Evolutionary conservation across 1,140 invertebrate genomes (phyloP).

Genomic region (Bombus sylvicola): DNA sequence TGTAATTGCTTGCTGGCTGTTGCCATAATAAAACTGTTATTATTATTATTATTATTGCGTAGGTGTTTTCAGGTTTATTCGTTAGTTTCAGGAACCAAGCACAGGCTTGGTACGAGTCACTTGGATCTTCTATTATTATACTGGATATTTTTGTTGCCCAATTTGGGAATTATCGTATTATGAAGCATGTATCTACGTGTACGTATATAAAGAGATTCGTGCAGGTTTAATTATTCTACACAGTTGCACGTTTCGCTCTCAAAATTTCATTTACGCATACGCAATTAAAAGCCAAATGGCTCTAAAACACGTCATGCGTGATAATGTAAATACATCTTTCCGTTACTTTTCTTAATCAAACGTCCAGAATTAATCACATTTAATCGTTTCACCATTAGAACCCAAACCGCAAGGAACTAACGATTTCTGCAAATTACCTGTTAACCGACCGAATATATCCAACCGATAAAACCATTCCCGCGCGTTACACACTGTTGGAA

Average conservation of each 20-base stretch:
- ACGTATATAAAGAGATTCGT: too few species aligned
- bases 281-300: background rate
- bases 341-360: background rate
- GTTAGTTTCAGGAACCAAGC: background rate
- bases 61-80: background rate
- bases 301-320: background rate
- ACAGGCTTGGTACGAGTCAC: too few species aligned
- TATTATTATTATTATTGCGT: background rate
- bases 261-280: background rate
- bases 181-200: too few species aligned
- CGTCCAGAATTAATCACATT: background rate
- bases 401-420: background rate
- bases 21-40: background rate
- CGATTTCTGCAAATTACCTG: slow-evolving; percentile 1
- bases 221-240: too few species aligned
- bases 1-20: background rate
- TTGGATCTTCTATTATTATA: too few species aligned
- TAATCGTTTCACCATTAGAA: background rate
- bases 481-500: slow-evolving; percentile 1
- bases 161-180: too few species aligned
- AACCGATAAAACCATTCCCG: background rate
- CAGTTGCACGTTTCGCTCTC: background rate
- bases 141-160: too few species aligned
- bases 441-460: background rate
- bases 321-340: background rate